Conservation (phyloP, 2,797 vertebrate species). For the Rhabdomys pumilio region DNA sequence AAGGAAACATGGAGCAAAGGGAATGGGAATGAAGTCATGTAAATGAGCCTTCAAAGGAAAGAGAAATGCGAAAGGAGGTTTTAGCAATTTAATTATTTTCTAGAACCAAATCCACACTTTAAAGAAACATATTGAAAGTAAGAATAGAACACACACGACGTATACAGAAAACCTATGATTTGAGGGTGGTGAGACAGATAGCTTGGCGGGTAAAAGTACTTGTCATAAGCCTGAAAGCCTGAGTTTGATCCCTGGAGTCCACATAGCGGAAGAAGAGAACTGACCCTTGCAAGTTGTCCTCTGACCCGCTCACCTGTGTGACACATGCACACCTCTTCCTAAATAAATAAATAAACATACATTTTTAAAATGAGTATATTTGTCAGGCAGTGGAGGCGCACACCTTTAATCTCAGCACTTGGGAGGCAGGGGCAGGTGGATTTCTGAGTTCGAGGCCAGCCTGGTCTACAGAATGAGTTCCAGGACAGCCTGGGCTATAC, state of each 20-base stretch:
- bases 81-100: neutral
- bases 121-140: neutral
- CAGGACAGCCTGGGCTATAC: too few relatives aligned
- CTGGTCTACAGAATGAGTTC: too few relatives aligned
- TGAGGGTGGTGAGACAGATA: neutral
- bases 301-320: neutral
- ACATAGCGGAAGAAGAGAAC: neutral
- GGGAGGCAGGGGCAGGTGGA: too few relatives aligned
- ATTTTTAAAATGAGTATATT: too few relatives aligned
- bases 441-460: too few relatives aligned
- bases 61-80: neutral
- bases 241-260: neutral
- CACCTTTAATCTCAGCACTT: too few relatives aligned
- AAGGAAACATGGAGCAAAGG: neutral
- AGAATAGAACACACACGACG: neutral
- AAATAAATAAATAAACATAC: neutral
- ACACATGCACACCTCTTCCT: too few relatives aligned
- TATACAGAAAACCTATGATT: neutral
- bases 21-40: neutral
- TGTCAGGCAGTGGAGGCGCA: too few relatives aligned
- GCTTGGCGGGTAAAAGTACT: too few relatives aligned
- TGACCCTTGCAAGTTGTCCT: neutral
- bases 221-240: neutral
- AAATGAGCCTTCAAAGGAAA: neutral
- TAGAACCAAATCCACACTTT: constrained; percentile 14